Evolutionary conservation across 2,113 vertebrate species (phyloP).

Genomic region (Heterotilapia buettikoferi): DNA sequence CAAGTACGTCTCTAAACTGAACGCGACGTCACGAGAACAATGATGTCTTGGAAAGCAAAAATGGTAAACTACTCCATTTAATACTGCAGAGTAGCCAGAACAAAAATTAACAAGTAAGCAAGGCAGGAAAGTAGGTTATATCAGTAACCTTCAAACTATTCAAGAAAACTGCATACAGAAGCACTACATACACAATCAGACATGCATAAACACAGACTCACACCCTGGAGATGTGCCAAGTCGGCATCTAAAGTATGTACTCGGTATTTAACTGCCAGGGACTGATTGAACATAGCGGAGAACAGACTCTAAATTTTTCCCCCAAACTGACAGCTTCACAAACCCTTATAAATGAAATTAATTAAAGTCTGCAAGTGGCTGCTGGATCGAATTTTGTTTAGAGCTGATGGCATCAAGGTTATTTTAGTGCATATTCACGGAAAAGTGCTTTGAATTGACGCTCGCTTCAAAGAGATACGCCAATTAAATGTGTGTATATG

Average conservation of each 20-base stretch:
- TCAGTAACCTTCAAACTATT: neutral
- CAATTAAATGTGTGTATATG: neutral
- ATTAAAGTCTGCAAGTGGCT: neutral
- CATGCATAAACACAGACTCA: neutral
- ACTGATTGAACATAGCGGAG: neutral
- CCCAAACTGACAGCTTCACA: neutral
- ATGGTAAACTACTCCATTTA: neutral
- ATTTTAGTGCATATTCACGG: neutral
- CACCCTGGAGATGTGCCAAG: neutral
- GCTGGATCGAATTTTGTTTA: neutral
- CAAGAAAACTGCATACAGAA: neutral
- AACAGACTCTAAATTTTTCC: neutral
- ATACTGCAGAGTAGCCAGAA: neutral
- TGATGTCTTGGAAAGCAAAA: neutral
- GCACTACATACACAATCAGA: neutral
- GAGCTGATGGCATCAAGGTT: neutral
- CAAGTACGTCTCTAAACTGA: neutral
- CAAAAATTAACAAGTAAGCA: neutral
- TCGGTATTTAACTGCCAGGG: neutral
- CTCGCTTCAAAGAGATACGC: neutral
- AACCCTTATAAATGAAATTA: neutral
- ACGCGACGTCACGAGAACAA: fast-evolving
- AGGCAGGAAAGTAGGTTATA: neutral
- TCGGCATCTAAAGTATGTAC: neutral
- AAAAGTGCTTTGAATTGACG: neutral